phyloP scores from a whole-genome alignment of 2,888 invertebrate species.

The Scrobipalpa atriplicella region DNA sequence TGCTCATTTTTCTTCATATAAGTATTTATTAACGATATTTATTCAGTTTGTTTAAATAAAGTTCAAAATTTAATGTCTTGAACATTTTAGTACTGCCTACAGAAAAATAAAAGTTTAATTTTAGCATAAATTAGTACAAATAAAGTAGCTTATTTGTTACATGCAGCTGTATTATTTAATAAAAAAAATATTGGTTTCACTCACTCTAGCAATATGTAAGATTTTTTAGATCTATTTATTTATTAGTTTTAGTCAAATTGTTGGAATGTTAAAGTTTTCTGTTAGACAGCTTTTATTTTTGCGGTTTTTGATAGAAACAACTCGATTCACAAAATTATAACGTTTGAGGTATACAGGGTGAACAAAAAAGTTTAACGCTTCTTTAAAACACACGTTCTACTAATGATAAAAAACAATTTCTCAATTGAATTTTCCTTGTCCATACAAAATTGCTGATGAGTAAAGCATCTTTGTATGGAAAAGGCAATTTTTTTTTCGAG shows the following conservation, averaged over 20 bases:
- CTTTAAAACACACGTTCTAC: no score
- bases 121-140: constrained; percentile 67
- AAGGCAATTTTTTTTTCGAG: no score
- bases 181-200: constrained; percentile 60
- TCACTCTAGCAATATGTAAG: constrained; percentile 60
- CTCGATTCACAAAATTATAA: constrained; percentile 15
- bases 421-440: no score
- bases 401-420: no score
- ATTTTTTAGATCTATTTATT: constrained; percentile 63
- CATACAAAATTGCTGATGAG: no score
- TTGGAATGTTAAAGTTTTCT: constrained; percentile 66
- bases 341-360: no score
- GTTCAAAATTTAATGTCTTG: constrained; percentile 24
- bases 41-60: constrained; percentile 5
- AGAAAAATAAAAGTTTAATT: constrained; percentile 24
- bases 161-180: constrained; percentile 46
- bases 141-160: constrained; percentile 47
- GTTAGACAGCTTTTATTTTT: constrained; percentile 48
- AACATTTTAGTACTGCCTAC: constrained; percentile 18
- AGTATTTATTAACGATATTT: constrained; percentile 19
- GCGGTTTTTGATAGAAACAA: constrained; percentile 23
- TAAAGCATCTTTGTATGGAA: no score
- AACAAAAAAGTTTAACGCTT: no score
- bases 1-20: constrained; percentile 26
- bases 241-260: constrained; percentile 59